Percentiles rank a stretch among this genome's conserved stretches.
Evolutionary conservation across 2,888 invertebrate genomes (phyloP).

Genomic region (Alloplasta piceator): DNA sequence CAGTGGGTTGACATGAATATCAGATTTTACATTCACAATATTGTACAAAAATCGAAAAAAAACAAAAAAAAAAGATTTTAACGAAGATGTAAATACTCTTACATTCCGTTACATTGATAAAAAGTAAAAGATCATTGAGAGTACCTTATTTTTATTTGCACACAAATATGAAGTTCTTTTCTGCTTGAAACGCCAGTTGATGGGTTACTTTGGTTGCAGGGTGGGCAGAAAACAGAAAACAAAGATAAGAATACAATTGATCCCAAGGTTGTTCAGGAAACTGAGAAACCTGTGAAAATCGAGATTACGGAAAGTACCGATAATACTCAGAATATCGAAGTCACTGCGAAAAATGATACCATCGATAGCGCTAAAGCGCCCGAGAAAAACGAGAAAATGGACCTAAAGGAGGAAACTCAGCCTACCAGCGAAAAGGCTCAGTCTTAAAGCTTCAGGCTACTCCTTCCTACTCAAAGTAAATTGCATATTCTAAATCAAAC

Average conservation of each 20-base stretch:
- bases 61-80: too few species aligned
- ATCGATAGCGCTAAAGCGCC: conserved; percentile 70
- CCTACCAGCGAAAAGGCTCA: conserved; percentile 83
- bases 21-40: conserved; percentile 1
- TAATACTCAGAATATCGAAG: conserved; percentile 55
- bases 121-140: conserved; percentile 27
- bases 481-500: conserved; percentile 71
- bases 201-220: conserved; percentile 82
- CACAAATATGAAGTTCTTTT: conserved; percentile 3
- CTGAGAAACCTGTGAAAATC: conserved; percentile 73
- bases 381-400: conserved; percentile 80
- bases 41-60: too few species aligned
- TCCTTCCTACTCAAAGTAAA: conserved; percentile 75
- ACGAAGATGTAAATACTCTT: not conserved
- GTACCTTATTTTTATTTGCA: conserved; percentile 8
- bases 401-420: conserved; percentile 80
- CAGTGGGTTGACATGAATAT: conserved; percentile 14
- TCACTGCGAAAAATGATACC: conserved; percentile 51
- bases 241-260: conserved; percentile 81
- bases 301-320: conserved; percentile 59
- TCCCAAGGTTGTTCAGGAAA: conserved; percentile 82
- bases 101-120: not conserved
- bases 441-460: conserved; percentile 82
- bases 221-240: conserved; percentile 81
- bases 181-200: conserved; percentile 69